Evolutionary conservation across 2,113 vertebrate genomes (phyloP), one percentile per base, ranked within the genome.

Genomic region (Platysternon megacephalum): DNA sequence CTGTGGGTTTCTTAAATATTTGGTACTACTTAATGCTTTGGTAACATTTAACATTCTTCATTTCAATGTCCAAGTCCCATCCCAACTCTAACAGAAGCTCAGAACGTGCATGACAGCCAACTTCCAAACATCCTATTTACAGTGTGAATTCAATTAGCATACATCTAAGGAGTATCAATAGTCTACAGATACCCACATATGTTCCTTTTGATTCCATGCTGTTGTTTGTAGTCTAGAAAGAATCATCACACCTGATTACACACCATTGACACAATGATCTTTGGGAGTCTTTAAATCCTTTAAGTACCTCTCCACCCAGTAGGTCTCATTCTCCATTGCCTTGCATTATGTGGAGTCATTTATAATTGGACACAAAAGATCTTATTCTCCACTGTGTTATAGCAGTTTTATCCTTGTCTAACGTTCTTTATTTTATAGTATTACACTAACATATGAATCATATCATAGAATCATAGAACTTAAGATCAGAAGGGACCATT

Each of bases 221-320:
- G 32, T 79, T 88, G 4, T 44, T 52, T 1, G 52, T 58, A 90
- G 52, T 32, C 11, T 19, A 90, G 79, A 46, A 9, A 88, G 53
- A 92, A 89, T 85, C 74, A 85, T 80, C 51, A 81, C 29, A 87
- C 3, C 11, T 53, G 88, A 93, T 89, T 91, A 91, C 90, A 88
- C 35, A 80, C 6, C 1, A 1, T 2, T 39, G 42, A 53, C 26
- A 78, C 35, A 79, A 72, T 72, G 65, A 35, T 39, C 65, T 72
- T 72, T 0, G 0, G n/a, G 6, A 93, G 11, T 19, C 44, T 85
- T 79, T 39, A 5, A 85, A 19, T 83, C 83, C 80, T 72, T 81
- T 26, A 91, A 79, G 49, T 3, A 84, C 14, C 65, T 82, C 46
- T 91, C 90, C 44, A 92, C 82, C 80, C 8, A 26, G 11, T 76